These are phyloP conservation scores for Porphyrio hochstetteri DNA, from an alignment of 2,113 vertebrate species.

Conservation along the genomic window DNA sequence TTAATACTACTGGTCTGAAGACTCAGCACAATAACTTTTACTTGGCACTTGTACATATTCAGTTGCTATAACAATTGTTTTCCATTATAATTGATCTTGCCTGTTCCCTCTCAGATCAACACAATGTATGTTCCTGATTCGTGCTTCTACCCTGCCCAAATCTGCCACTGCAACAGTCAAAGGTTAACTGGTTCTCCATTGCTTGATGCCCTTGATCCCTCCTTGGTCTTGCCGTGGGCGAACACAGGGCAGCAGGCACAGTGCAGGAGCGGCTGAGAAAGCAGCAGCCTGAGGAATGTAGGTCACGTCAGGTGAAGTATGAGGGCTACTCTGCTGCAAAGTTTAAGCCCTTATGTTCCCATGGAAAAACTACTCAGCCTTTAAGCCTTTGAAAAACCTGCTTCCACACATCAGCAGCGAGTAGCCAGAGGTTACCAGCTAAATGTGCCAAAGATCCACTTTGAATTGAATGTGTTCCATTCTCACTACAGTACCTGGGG, in stretches of 20 bases:
- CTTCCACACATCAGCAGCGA: neutral
- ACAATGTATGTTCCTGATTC: neutral
- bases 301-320: neutral
- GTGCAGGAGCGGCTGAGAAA: neutral
- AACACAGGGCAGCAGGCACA: accelerated
- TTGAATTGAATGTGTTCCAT: neutral
- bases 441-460: neutral
- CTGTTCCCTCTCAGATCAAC: neutral
- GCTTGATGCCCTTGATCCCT: neutral
- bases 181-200: neutral
- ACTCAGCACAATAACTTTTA: neutral
- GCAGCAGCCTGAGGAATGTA: neutral
- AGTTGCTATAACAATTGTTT: neutral
- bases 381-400: neutral
- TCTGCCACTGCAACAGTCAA: neutral
- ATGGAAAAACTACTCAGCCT: neutral
- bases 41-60: neutral
- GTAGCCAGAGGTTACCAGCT: neutral
- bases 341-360: neutral
- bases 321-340: neutral
- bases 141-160: neutral
- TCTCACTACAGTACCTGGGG: neutral
- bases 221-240: accelerated
- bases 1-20: neutral
- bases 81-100: neutral